Base-by-base conservation (phyloP, 2,113 vertebrate species). In the Taurulus bubalis region DNA sequence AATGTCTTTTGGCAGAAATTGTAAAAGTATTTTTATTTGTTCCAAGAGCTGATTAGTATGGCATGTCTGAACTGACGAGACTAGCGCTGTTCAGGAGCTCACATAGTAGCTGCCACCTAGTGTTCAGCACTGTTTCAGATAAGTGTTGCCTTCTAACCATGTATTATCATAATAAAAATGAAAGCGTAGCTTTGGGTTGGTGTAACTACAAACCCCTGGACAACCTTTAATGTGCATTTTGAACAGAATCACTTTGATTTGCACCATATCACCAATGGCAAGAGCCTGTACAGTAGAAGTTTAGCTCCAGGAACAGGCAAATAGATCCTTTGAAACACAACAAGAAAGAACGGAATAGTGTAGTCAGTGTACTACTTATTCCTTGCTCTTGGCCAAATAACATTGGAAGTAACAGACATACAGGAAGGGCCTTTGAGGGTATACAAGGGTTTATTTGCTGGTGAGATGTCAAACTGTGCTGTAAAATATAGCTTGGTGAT, bases 401-500 rank as follows among this genome's bases (percentile, higher is more conserved):
- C 66, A 70, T 74, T 83, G 87, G 80, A 82, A 83, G 84, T 47
- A 63, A 64, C 79, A 79, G 70, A 72, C 78, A 86, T 84, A 75
- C 73, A 80, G 45, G 72, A 77, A 60, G 28, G 40, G 81, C 71
- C 86, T 87, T 64, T 45, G 34, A 71, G 70, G 79, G 62, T 67
- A 87, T 81, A 66, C 73, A 72, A 38, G n/a, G 80, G 76, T 88
- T 77, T 87, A 80, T 82, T 85, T 88, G 82, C 83, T 81, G 80
- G 84, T 75, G 82, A 72, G 75, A 83, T 84, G 87, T 91, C 89
- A 86, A 82, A 85, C 69, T 86, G 80, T 82, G 68, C 70, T 79
- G 68, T 75, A 73, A 86, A 85, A 86, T 80, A 84, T 87, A 75
- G 75, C 73, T 77, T 75, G 67, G 83, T 71, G 74, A 87, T 91